Base-by-base conservation (phyloP, 2,113 vertebrate genomes). In the Panthera leo region DNA sequence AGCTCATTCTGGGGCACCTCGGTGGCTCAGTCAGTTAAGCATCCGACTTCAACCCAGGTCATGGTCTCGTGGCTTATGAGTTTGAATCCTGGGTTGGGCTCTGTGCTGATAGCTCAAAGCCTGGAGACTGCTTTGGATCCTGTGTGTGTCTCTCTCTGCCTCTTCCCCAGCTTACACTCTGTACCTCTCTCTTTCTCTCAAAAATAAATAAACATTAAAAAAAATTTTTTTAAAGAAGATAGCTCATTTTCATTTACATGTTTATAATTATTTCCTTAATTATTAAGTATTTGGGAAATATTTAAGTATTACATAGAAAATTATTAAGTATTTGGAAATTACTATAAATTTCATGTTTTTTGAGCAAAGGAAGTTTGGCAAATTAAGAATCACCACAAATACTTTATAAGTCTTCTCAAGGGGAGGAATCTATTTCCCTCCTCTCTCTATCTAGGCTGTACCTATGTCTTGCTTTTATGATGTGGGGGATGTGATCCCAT, bases 221-320 rank as follows among this genome's bases (percentile, higher is more conserved):
- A 45, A 45, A 45, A 0, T 1, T 45, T 45, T 7, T 45, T 45
- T 45, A 7, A 67, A 58, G 85, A 45, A 93, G 42, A 91, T 63
- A 36, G 39, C 58, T 79, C 58, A 53, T 95, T 94, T 96, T 70
- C 7, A 76, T 61, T 67, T 86, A n/a, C 36, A 53, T 87, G 31
- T 42, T 91, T 94, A 67, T 84, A 78, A 95, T 58, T 91, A 42
- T 63, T 39, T 85, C 61, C 51, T 89, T 67, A 80, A 84, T 80
- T 79, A 85, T 29, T 61, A 78, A 51, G 6, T 91, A 19, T 53
- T 65, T 76, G 23, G 11, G 14, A 65, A 63, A 73, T 82, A 42
- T 45, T 85, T 70, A 80, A 63, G 10, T 23, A 89, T 67, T 61
- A 86, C 78, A 58, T 83, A 75, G 45, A 86, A 89, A 67, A 68